These are phyloP conservation scores for Drosophila pullipes DNA, from an alignment of 2,888 invertebrate genomes.

Conservation along the genomic window DNA sequence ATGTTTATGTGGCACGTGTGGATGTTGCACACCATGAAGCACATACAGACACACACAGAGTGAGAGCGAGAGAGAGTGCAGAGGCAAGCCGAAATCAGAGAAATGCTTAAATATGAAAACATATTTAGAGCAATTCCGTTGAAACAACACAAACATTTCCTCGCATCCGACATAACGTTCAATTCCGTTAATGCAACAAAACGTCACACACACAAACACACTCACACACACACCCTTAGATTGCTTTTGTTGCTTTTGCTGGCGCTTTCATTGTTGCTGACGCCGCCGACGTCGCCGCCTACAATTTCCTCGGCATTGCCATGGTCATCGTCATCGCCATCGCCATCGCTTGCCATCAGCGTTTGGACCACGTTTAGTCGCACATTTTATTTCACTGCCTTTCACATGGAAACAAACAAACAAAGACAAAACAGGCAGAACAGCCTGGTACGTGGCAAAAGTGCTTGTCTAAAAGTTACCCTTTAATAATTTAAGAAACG, in stretches of 20 bases:
- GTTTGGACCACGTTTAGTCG: conserved; percentile 60
- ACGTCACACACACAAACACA: conserved; percentile 26
- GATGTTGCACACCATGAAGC: conserved; percentile 18
- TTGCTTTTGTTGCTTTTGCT: conserved; percentile 45
- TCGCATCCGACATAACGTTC: conserved; percentile 77
- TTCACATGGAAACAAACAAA: conserved; percentile 32
- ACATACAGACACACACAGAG: not conserved
- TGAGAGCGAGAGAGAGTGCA: not conserved
- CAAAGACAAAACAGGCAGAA: conserved; percentile 17
- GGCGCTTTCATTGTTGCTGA: conserved; percentile 61
- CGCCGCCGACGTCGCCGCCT: conserved; percentile 40
- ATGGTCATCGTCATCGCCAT: conserved; percentile 50
- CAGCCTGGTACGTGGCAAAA: not conserved
- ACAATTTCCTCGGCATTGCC: conserved; percentile 55
- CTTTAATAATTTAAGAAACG: not conserved
- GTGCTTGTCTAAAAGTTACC: conserved; percentile 6
- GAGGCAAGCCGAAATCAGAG: conserved; percentile 31
- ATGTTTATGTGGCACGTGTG: not conserved
- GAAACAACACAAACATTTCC: conserved; percentile 76
- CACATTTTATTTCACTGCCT: conserved; percentile 66
- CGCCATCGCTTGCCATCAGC: conserved; percentile 51
- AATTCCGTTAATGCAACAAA: conserved; percentile 80
- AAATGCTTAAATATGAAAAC: conserved; percentile 52
- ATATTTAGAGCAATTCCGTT: conserved; percentile 66
- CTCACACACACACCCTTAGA: conserved; percentile 20